Evolutionary conservation across 1,140 invertebrate genomes (phyloP), one percentile per base, ranked within the genome.

Genomic region (Eumaeus atala): DNA sequence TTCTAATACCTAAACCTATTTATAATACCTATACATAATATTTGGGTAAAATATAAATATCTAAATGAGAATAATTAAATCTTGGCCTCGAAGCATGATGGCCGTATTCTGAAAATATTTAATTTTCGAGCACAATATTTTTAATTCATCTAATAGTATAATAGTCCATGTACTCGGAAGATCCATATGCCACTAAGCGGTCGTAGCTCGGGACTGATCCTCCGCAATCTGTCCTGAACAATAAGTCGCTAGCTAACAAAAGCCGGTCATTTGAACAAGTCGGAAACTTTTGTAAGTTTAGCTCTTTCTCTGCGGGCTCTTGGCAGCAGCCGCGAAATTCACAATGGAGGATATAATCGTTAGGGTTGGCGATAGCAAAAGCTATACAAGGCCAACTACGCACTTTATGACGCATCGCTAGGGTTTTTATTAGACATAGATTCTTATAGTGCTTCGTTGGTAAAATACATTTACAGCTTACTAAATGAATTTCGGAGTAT

Each of bases 271-370:
- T 84, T 75, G 76, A 87, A 84, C 79, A 77, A 84, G 77, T 84
- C 75, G 78, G 79, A 77, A 85, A 87, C 77, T 84, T 87, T 84
- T 82, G 81, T 82, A 80, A 84, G 81, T 81, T 86, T 77, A 75
- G 77, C 80, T 84, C 76, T 77, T 77, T 81, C 80, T 76, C 64
- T 55, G 68, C 70, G 70, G 67, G 73, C 56, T 73, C 75, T 83
- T 81, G 76, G 77, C 77, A 82, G 62, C 71, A 65, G 61, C 56
- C 70, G 71, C 70, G 63, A 67, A 63, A 62, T 65, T 68, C 71
- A 81, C 79, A 83, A 84, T 82, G 64, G 77, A 64, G 62, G 69
- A 66, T 74, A 81, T 83, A 84, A 86, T 84, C 81, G 77, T 84
- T 83, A 83, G 72, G 76, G 70, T 67, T 67, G 71, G 75, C 70